These are phyloP conservation scores for Mormyrus proboscirostris DNA, from an alignment of 2,797 vertebrate genomes.

Conservation along the genomic window DNA sequence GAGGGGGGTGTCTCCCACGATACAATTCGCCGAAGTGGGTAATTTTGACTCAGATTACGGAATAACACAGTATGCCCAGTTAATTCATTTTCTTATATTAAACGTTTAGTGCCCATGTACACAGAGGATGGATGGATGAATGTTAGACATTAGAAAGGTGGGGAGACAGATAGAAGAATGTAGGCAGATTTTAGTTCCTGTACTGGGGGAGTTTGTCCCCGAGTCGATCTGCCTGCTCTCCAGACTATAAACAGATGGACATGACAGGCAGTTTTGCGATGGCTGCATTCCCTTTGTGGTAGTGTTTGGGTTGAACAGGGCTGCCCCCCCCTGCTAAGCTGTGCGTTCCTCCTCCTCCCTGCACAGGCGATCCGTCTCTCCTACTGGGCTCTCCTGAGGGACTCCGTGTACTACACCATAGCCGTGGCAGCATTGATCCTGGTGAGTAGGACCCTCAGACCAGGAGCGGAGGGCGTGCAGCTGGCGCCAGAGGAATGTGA, in stretches of 20 bases:
- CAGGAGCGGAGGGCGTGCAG: not conserved
- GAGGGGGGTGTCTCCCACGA: not conserved
- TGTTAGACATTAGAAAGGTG: not conserved
- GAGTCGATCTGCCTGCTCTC: not conserved
- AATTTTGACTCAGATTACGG: not conserved
- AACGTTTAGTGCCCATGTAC: not conserved
- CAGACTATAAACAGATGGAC: not conserved
- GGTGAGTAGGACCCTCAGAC: constrained; percentile 56
- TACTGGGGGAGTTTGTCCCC: not conserved
- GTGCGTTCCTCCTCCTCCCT: not conserved
- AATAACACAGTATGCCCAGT: not conserved
- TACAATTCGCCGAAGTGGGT: not conserved
- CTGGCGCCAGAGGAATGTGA: not conserved
- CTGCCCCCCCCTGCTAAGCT: not conserved
- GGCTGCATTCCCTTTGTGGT: not conserved
- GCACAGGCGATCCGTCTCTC: constrained; percentile 76
- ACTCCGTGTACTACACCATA: constrained; percentile 84
- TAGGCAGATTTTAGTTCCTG: not conserved
- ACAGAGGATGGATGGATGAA: not conserved
- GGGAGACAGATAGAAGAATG: not conserved
- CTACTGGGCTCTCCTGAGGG: constrained; percentile 84
- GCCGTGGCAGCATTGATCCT: constrained; percentile 85
- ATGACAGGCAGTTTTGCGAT: not conserved
- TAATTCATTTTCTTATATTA: not conserved
- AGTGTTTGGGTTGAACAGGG: not conserved